Percentiles rank a stretch among this genome's conserved stretches.
phyloP scores from a whole-genome alignment of 2,797 vertebrate genomes.

The Valencia hispanica region DNA sequence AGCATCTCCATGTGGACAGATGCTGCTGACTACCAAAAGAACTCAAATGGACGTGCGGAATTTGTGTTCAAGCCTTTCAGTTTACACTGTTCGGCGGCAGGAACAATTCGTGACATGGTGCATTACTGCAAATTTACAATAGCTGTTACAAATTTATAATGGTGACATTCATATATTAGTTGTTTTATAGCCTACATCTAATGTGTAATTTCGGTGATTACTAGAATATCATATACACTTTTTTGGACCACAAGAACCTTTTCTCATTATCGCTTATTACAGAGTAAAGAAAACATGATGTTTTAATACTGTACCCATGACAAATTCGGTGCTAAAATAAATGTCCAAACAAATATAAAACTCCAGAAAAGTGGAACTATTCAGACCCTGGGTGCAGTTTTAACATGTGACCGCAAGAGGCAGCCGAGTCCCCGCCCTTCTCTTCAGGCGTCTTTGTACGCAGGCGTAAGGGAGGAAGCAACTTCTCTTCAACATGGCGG shows the following conservation, averaged over 20 bases:
- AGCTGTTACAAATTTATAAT: not conserved
- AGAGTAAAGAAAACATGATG: not conserved
- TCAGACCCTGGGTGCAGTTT: not conserved
- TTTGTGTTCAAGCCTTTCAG: not conserved
- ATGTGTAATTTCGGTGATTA: too few relatives aligned
- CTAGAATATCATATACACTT: not conserved
- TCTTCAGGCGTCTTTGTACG: constrained; percentile 32
- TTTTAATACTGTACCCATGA: not conserved
- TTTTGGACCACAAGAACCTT: not conserved
- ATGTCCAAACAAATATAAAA: not conserved
- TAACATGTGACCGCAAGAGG: constrained; percentile 20
- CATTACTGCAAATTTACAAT: not conserved
- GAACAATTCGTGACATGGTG: not conserved
- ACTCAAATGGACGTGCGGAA: not conserved
- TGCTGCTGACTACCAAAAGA: not conserved
- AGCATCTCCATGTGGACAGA: not conserved
- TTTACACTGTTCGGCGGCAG: not conserved
- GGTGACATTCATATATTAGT: not conserved
- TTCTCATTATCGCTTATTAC: not conserved
- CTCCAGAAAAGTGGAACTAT: not conserved
- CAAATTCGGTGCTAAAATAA: not conserved
- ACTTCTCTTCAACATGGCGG: constrained; percentile 88
- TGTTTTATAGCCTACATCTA: too few relatives aligned
- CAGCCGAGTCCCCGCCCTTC: not conserved
- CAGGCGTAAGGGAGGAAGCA: constrained; percentile 66